A percentile compares a stretch with the other conserved stretches of the same genome.
phyloP scores from a whole-genome alignment of 2,888 invertebrate genomes.

The Drosophila siamana region DNA sequence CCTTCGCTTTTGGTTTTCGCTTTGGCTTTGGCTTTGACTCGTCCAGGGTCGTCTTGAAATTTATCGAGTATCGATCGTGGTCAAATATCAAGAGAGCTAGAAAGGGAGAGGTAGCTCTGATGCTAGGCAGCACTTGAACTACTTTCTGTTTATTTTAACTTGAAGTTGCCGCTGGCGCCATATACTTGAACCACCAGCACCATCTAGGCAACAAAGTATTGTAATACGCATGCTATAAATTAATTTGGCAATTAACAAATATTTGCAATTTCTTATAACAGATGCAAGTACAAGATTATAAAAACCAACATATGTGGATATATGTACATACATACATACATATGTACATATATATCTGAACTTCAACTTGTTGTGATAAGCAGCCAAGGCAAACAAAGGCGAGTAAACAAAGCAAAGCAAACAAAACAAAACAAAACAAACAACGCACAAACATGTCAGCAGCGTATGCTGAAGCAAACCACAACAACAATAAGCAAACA shows the following conservation, averaged over 20 bases:
- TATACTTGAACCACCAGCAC: not conserved
- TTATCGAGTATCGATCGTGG: conserved; percentile 19
- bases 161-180: no score
- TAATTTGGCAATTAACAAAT: not conserved
- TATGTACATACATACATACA: no score
- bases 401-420: conserved; percentile 46
- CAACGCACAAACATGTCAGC: conserved; percentile 50
- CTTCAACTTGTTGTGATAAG: conserved; percentile 50
- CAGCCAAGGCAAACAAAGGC: conserved; percentile 40
- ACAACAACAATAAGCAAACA: conserved; percentile 37
- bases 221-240: not conserved
- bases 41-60: conserved; percentile 45
- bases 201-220: not conserved
- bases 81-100: not conserved
- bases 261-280: conserved; percentile 26
- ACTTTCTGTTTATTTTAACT: not conserved
- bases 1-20: conserved; percentile 64
- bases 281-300: conserved; percentile 3
- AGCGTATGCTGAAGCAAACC: conserved; percentile 27
- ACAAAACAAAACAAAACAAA: conserved; percentile 30
- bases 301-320: not conserved
- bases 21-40: conserved; percentile 61
- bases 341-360: conserved; percentile 37
- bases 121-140: not conserved
- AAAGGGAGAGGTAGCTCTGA: conserved; percentile 9